Base-by-base conservation (phyloP, 2,888 invertebrate genomes). In the Phasia obesa region DNA sequence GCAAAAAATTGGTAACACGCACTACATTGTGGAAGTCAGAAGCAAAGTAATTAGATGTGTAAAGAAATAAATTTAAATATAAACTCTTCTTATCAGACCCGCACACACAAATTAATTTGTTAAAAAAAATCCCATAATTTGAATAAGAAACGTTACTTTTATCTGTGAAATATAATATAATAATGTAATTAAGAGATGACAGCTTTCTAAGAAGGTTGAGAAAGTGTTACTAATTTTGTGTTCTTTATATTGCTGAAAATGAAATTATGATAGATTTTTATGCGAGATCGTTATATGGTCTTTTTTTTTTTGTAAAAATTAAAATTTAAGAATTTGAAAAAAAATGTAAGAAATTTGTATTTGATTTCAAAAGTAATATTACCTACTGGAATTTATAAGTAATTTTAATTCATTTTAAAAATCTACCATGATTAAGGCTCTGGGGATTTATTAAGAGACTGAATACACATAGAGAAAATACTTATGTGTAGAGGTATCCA, bases 161-260 rank as follows among this genome's bases (percentile, higher is more conserved):
- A 27, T 47, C 55, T 23, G 2, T 7, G 47, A 21, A 35, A 67
- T 49, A 70, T 25, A 21, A 55, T 55, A 25, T 62, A 62, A 70
- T 55, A 23, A 62, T 77, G 62, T 53, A 53, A 70, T 77, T 77
- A 77, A 77, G 23, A 42, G 7, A 49, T 42, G 42, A 57, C 38
- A 9, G 25, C 11, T 53, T 51, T 13, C 6, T 13, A 19, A 7
- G 7, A 67, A 17, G 11, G 6, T n/a, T 42, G 13, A 42, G 13
- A 11, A 42, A 13, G 2, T 42, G 13, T 4, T 42, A 15, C 5
- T 3, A 35, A 35, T 5, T 2, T 35, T 11, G 11, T 27, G n/a
- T 42, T 42, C 15, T n/a, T 2, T 15, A n/a, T 2, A 11, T 35
- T 42, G 38, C 15, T 42, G n/a, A 15, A 42, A n/a, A n/a, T n/a